A percentile compares a stretch with the other conserved stretches of the same genome.
These are phyloP conservation scores for Pseudopleuronectes americanus DNA, from an alignment of 2,797 vertebrate species.

Conservation along the genomic window DNA sequence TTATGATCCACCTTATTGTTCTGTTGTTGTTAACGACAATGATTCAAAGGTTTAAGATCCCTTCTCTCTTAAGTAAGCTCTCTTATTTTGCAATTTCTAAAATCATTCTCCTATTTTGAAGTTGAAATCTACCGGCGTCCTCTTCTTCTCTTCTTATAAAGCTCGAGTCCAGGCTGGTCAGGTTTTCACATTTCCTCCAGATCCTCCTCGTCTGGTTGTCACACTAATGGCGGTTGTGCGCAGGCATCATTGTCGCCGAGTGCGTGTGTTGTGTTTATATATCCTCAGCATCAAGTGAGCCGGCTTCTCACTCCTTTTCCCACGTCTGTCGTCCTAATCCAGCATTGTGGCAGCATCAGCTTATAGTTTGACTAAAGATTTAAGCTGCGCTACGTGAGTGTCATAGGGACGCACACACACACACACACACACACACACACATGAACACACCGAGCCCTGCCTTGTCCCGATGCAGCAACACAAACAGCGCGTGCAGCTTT, in stretches of 20 bases:
- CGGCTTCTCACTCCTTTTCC: slow-evolving; percentile 70
- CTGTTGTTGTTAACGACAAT: slow-evolving; percentile 13
- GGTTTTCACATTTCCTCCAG: not conserved
- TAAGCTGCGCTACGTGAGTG: slow-evolving; percentile 91
- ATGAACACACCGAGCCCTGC: slow-evolving; percentile 46
- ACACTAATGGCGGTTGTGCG: not conserved
- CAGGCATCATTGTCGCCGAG: not conserved
- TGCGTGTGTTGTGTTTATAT: slow-evolving; percentile 31
- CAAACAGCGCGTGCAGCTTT: slow-evolving; percentile 95
- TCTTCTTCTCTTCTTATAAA: not conserved
- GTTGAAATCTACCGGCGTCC: not conserved
- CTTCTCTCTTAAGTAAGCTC: too few relatives aligned
- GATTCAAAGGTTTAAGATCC: not conserved
- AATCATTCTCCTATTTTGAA: too few relatives aligned
- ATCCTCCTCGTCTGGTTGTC: not conserved
- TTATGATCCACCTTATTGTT: not conserved
- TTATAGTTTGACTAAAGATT: slow-evolving; percentile 94
- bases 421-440: slow-evolving; percentile 65
- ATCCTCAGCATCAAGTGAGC: slow-evolving; percentile 45
- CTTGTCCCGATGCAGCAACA: slow-evolving; percentile 88
- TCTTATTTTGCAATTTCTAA: too few relatives aligned
- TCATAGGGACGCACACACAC: slow-evolving; percentile 86
- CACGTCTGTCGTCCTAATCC: slow-evolving; percentile 81
- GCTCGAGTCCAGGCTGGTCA: not conserved
- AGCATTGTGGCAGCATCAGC: slow-evolving; percentile 83